Evolutionary conservation across 1,140 invertebrate genomes (phyloP), one percentile per base, ranked within the genome.

Genomic region (Drosophila chauvacae): DNA sequence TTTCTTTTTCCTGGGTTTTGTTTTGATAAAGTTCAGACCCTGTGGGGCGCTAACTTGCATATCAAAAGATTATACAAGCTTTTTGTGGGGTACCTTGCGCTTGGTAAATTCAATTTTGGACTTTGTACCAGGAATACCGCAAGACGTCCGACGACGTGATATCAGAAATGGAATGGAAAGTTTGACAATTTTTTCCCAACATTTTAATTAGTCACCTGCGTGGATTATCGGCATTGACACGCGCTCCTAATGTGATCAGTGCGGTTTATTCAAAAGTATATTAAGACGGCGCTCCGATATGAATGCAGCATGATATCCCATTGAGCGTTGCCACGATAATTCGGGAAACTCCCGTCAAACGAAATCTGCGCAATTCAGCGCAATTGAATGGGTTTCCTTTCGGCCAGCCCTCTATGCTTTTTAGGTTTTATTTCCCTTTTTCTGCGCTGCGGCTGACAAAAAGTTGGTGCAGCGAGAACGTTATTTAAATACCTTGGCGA

Each of bases 401-500:
- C 41, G 51, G 18, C n/a, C 55, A 42, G 45, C 20, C 16, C 35
- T 61, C 56, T 26, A 42, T 51, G 35, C 35, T 20, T 53, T 69
- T 51, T 56, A 35, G n/a, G 14, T 66, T 62, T 45, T 41, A 57
- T 59, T 71, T 47, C 59, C 60, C 16, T 56, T 79, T 53, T 65
- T 65, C 63, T 45, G 77, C 55, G 58, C 68, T 82, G 83, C 71
- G 68, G 71, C 66, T 77, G 55, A 58, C 75, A 70, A 85, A 86
- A 86, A 86, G 83, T 88, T 82, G 80, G 47, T 80, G 68, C 72
- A 83, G 68, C 79, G 75, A 51, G 66, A 83, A 73, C 80, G 78
- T 80, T 87, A 87, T 87, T 87, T 87, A 87, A 86, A 87, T 87
- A 83, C 84, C 84, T 80, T 76, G 76, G 84, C 80, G 72, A 74